Evolutionary conservation across 2,888 invertebrate genomes (phyloP), one percentile per base, ranked within the genome.

Genomic region (Dexiosoma caninum): DNA sequence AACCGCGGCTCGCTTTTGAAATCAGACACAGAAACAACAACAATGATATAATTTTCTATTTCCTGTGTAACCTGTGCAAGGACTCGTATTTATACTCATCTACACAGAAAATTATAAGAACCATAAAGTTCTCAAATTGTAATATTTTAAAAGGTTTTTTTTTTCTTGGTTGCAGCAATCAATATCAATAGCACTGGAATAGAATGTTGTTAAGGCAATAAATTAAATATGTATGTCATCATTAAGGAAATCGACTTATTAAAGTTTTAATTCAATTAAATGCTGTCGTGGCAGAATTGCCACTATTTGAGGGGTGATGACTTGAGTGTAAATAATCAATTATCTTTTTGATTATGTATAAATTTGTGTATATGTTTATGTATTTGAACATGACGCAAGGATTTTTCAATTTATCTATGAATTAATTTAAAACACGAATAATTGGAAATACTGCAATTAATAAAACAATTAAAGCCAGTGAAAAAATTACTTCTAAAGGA

Each of bases 21-120:
- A 66, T 64, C 60, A 71, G 66, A 37, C 59, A 66, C 67, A 49
- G 60, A 59, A 62, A 69, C 27, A 72, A 72, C 62, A 72, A 37
- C 67, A 53, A 81, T 62, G 57, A 35, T 23, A 77, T 77, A 72
- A 81, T 81, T 77, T 74, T 77, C 23, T 57, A 70, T 81, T 59
- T 72, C 77, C 76, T 46, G 42, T 42, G 27, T 67, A 62, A 60
- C 49, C 14, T 57, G 37, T 55, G 46, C 37, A 80, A 62, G 51
- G n/a, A n/a, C n/a, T n/a, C n/a, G n/a, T 37, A 12, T 21, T 2
- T 37, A n/a, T 14, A 14, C 9, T 5, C 2, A 16, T 37, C 7
- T 14, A 14, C 9, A 9, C 2, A 16, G n/a, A 2, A 44, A 57
- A 64, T 1, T 0, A 23, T n/a, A 2, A 37, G 49, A 64, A 3